Evolutionary conservation across 2,888 invertebrate genomes (phyloP).

Genomic region (Cepaea hortensis): DNA sequence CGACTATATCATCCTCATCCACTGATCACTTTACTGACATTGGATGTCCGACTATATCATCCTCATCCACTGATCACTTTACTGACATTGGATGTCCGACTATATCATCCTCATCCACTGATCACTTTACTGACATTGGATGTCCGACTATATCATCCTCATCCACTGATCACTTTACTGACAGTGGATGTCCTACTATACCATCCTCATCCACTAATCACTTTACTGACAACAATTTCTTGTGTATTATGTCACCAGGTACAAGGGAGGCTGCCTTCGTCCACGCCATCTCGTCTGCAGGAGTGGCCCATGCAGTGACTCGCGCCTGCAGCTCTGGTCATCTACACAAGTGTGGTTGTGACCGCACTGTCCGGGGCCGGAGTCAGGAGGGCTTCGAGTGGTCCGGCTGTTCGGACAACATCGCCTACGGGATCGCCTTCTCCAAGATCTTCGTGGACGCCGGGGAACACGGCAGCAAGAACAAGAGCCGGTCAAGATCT

Average conservation of each 20-base stretch:
- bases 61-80: too few relatives aligned
- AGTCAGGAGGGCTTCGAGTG: constrained; percentile 87
- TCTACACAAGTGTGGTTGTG: constrained; percentile 92
- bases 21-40: too few relatives aligned
- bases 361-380: constrained; percentile 84
- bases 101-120: too few relatives aligned
- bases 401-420: constrained; percentile 94
- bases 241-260: constrained; percentile 79
- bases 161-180: too few relatives aligned
- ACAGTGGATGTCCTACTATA: too few relatives aligned
- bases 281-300: constrained; percentile 94
- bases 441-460: constrained; percentile 93
- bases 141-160: too few relatives aligned
- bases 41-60: too few relatives aligned
- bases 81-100: too few relatives aligned
- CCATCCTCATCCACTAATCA: too few relatives aligned
- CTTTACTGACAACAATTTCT: too few relatives aligned
- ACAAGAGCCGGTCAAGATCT: constrained; percentile 87
- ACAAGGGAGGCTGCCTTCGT: constrained; percentile 95
- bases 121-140: too few relatives aligned
- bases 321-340: constrained; percentile 93
- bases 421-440: constrained; percentile 83
- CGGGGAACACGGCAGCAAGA: constrained; percentile 88
- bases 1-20: too few relatives aligned
- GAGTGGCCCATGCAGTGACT: constrained; percentile 93